Base-by-base conservation (phyloP, 2,113 vertebrate species). In the Otolemur garnettii region DNA sequence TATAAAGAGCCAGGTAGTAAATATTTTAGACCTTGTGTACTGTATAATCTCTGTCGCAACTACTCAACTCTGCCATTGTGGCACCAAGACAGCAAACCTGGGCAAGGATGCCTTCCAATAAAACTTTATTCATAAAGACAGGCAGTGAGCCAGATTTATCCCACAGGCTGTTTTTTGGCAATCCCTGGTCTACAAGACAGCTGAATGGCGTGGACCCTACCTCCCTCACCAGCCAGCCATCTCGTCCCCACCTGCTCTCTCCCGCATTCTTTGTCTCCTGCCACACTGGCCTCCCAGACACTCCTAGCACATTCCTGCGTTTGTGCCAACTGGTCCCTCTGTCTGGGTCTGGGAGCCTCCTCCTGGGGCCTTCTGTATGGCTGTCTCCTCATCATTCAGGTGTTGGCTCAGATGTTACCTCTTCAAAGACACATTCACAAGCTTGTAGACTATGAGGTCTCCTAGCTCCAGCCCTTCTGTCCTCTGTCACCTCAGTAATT, bases 121-220 rank as follows among this genome's bases (percentile, higher is more conserved):
- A 88, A 77, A 92, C 62, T 83, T 92, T 74, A 68, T 84, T 90
- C 22, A 11, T 84, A 90, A 74, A 60, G 83, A 22, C 60, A 79
- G 53, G 0, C 45, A 35, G 33, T 24, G 26, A 79, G 69, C 74
- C 68, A 35, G 0, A 28, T 69, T 18, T 24, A n/a, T n/a, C 53
- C 2, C 9, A 0, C 22, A 33, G n/a, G 7, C 75, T 64, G 11
- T 38, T 45, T 45, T 33, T 69, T 50, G 35, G 77, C 57, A 53
- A 26, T 14, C 3, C 15, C 35, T 30, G 12, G 26, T 69, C 80
- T 59, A 5, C 30, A 64, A 18, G 22, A 42, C n/a, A 60, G 62
- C n/a, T n/a, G 15, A 26, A 21, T 4, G 18, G 35, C 17, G 10
- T 1, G 2, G n/a, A 53, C 21, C 4, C 53, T 74, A 38, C 42